These are phyloP conservation scores for Ciconia boyciana DNA, from an alignment of 2,113 vertebrate species.

Conservation along the genomic window DNA sequence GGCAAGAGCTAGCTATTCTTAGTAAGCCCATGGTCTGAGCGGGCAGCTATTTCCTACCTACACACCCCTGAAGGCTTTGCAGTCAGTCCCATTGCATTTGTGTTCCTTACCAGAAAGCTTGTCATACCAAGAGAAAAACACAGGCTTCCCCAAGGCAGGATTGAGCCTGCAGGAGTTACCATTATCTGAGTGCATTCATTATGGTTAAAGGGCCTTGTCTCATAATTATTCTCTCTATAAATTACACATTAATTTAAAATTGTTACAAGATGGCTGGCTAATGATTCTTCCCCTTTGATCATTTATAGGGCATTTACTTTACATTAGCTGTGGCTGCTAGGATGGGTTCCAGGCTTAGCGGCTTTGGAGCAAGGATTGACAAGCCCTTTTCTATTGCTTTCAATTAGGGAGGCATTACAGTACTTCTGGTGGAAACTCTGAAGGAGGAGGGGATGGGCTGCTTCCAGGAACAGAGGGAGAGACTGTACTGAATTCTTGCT, in stretches of 20 bases:
- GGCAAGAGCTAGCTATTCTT: not conserved
- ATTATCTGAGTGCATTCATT: not conserved
- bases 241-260: not conserved
- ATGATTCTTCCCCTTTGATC: conserved; percentile 23
- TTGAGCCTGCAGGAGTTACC: not conserved
- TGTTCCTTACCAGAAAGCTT: not conserved
- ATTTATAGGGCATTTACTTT: not conserved
- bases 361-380: not conserved
- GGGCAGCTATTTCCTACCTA: not conserved
- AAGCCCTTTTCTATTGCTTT: not conserved
- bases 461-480: too few species aligned
- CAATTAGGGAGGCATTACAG: not conserved
- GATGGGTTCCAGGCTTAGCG: not conserved
- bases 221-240: not conserved
- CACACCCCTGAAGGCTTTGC: not conserved
- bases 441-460: not conserved
- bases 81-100: not conserved
- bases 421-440: not conserved
- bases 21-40: not conserved
- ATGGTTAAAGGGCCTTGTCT: not conserved
- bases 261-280: conserved; percentile 8
- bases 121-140: not conserved
- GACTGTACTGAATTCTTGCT: fast-evolving
- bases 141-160: not conserved
- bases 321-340: not conserved